Conservation (phyloP, 1,140 invertebrate genomes). For the Cotesia vestalis region DNA sequence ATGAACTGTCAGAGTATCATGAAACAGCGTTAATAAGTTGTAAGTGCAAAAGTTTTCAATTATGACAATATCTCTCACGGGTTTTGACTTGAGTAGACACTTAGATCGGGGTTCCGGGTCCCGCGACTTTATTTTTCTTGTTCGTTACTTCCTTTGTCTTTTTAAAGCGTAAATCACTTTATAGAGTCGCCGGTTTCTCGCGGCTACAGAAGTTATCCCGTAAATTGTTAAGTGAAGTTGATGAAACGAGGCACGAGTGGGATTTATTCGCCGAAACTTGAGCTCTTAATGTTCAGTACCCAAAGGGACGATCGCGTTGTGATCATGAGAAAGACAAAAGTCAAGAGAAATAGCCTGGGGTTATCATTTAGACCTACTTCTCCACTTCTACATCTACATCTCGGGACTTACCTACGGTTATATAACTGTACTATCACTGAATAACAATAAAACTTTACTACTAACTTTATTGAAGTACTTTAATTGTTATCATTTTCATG, state of each 20-base stretch:
- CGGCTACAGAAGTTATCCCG: slow-evolving; percentile 35
- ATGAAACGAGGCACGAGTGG: slow-evolving; percentile 44
- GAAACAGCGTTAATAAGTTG: slow-evolving; percentile 8
- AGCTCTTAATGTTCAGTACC: slow-evolving; percentile 40
- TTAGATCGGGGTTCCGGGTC: not conserved
- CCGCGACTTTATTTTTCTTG: not conserved
- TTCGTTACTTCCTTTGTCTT: slow-evolving; percentile 9
- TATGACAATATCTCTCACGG: slow-evolving; percentile 24
- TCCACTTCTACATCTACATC: not conserved
- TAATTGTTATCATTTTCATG: too few relatives aligned
- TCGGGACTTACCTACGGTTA: too few relatives aligned
- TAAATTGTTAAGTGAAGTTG: slow-evolving; percentile 45
- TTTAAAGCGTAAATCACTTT: slow-evolving; percentile 30
- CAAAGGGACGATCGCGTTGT: slow-evolving; percentile 29
- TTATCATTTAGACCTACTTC: slow-evolving; percentile 7
- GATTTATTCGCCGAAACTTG: slow-evolving; percentile 40
- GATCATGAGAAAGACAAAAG: slow-evolving; percentile 1
- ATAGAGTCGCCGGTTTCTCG: slow-evolving; percentile 36
- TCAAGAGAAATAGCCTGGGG: not conserved
- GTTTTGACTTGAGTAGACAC: slow-evolving; percentile 16
- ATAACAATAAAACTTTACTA: too few relatives aligned
- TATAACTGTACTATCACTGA: too few relatives aligned
- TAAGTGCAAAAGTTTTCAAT: slow-evolving; percentile 35
- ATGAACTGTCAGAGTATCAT: not conserved
- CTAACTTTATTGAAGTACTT: too few relatives aligned